A percentile compares a stretch with the other conserved stretches of the same genome.
These are phyloP conservation scores for Rhadinocentrus ornatus DNA, from an alignment of 2,797 vertebrate genomes.

Conservation along the genomic window DNA sequence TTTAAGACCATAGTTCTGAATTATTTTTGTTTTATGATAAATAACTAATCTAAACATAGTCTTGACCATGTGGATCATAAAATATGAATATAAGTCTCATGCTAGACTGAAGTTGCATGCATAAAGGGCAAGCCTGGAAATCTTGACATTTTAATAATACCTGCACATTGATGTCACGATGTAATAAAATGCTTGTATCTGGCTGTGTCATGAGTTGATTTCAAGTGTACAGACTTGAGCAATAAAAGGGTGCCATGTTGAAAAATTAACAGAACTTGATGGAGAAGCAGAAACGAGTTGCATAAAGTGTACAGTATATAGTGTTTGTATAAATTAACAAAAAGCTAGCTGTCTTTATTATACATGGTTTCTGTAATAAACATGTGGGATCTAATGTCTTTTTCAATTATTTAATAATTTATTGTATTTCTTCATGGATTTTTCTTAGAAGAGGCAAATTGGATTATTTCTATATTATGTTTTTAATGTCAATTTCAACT, in stretches of 20 bases:
- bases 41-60: background rate
- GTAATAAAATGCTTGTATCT: background rate
- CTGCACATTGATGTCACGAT: constrained; percentile 30
- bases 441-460: background rate
- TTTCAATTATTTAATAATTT: too few species aligned
- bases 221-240: constrained; percentile 2
- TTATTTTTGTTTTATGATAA: background rate
- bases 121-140: constrained; percentile 1
- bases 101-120: background rate
- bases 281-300: background rate
- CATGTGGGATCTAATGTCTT: too few species aligned
- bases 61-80: background rate
- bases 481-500: constrained; percentile 10
- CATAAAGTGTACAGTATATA: too few species aligned
- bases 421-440: background rate
- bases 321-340: constrained; percentile 5
- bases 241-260: constrained; percentile 4
- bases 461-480: background rate
- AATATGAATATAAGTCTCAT: background rate
- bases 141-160: constrained; percentile 44
- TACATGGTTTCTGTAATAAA: background rate
- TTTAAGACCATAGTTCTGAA: background rate
- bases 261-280: constrained; percentile 9
- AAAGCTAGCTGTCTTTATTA: background rate
- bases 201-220: constrained; percentile 4